These are phyloP conservation scores for Seira sanloemensis DNA, from an alignment of 2,888 invertebrate genomes.

Conservation along the genomic window DNA sequence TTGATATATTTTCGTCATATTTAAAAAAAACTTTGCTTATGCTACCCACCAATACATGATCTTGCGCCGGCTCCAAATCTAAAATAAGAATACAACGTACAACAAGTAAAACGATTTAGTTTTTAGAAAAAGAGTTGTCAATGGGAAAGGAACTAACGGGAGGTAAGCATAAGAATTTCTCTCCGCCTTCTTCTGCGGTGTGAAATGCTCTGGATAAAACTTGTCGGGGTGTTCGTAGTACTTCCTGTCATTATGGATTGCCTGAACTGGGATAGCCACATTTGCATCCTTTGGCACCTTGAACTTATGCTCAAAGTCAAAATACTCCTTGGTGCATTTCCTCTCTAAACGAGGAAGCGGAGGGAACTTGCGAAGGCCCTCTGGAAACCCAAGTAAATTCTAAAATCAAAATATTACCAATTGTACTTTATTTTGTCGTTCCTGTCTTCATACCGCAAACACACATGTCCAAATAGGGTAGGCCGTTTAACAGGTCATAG, in stretches of 20 bases:
- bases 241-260: background rate
- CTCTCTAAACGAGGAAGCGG: background rate
- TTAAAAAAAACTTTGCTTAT: too few species aligned
- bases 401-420: background rate
- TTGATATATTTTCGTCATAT: too few species aligned
- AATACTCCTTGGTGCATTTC: slow-evolving; percentile 22
- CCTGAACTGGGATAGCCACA: background rate
- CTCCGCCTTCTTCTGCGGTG: slow-evolving; percentile 48
- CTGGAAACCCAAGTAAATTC: background rate
- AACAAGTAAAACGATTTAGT: too few species aligned
- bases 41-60: too few species aligned
- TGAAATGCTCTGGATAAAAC: slow-evolving; percentile 58
- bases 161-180: slow-evolving; percentile 53
- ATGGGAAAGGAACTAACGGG: slow-evolving; percentile 28
- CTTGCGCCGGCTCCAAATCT: slow-evolving; percentile 66
- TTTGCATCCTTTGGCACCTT: slow-evolving; percentile 6
- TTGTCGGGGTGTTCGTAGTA: slow-evolving; percentile 52
- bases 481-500: slow-evolving; percentile 24
- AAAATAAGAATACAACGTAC: too few species aligned
- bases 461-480: slow-evolving; percentile 47
- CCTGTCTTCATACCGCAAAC: background rate
- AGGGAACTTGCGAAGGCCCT: slow-evolving; percentile 6
- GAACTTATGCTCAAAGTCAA: slow-evolving; percentile 14
- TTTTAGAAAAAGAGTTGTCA: background rate
- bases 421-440: background rate